Base-by-base conservation (phyloP, 2,113 vertebrate species). In the Galeopterus variegatus region DNA sequence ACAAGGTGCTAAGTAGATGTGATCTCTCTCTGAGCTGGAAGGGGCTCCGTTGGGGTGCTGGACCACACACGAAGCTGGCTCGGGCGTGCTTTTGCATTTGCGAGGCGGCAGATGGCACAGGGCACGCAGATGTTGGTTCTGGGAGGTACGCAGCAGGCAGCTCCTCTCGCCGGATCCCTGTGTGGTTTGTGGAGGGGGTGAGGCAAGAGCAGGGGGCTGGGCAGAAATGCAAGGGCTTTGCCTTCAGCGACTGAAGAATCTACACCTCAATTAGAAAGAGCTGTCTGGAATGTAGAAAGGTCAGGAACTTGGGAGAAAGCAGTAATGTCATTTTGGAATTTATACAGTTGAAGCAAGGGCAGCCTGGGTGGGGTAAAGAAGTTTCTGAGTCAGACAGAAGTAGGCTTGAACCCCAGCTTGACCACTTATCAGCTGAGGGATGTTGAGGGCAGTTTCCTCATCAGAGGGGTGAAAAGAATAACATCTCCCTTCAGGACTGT, bases 51-150 rank as follows among this genome's bases (percentile, higher is more conserved):
- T 0, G 0, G 41, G 54, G 72, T 23, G 67, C 23, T 8, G 69
- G 93, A 94, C 93, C 96, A 93, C 96, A 75, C 96, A 90, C 23
- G 41, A 90, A 81, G 93, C 93, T 15, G 56, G 69, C 80, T 50
- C 3, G 4, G 72, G 89, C 10, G 2, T 26, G 60, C 79, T 72
- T 41, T 67, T 83, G 86, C 56, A 3, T 36, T 21, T 28, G 36
- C 2, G 81, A 93, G 93, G 64, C 10, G 2, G 36, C 64, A 88
- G 70, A 67, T 28, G 54, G 90, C 65, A 58, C 12, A 76, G 58
- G n/a, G 28, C 88, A 56, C 84, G 45, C 14, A 0, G 5, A 45
- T 0, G 41, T 41, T 41, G 31, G 50, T 58, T 33, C 54, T 50
- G 23, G n/a, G 31, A 36, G 36, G n/a, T 18, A 72, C 62, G 36